phyloP scores from a whole-genome alignment of 2,113 vertebrate genomes.

The Epinephelus cyanopodus region DNA sequence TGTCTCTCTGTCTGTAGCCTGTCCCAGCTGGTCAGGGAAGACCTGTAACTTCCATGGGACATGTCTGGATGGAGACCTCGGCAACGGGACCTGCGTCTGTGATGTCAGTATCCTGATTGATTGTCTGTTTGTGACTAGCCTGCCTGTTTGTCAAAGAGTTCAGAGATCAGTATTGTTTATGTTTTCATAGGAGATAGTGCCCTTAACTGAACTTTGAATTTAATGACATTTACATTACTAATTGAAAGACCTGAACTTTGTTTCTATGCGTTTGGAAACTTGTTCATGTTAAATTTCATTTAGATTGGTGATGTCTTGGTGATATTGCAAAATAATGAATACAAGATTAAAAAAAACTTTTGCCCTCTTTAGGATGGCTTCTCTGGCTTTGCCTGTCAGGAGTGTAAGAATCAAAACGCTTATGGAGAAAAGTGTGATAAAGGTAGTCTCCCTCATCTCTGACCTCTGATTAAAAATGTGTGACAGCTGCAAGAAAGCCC shows the following conservation, averaged over 20 bases:
- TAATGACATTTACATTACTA: too few species aligned
- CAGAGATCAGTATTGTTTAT: not conserved
- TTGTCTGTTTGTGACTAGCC: not conserved
- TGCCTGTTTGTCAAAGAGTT: not conserved
- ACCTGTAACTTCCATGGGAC: conserved; percentile 88
- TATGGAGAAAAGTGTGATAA: conserved; percentile 89
- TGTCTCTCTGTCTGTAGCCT: conserved; percentile 82
- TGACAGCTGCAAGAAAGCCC: not conserved
- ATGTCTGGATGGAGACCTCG: conserved; percentile 88
- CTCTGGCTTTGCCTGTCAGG: conserved; percentile 90
- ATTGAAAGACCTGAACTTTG: too few species aligned
- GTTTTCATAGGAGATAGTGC: not conserved
- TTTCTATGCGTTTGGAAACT: not conserved
- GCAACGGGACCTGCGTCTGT: conserved; percentile 93
- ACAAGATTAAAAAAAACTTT: too few species aligned
- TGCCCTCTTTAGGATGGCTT: conserved; percentile 86
- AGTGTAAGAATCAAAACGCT: conserved; percentile 84
- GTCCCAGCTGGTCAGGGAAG: conserved; percentile 87
- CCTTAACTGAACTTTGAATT: not conserved
- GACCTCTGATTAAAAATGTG: not conserved
- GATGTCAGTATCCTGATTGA: conserved; percentile 83
- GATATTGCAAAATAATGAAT: not conserved
- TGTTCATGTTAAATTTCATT: not conserved
- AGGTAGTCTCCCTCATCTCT: conserved; percentile 78
- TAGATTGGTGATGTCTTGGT: not conserved